Evolutionary conservation across 2,113 vertebrate species (phyloP).

Genomic region (Cynopterus brachyotis): DNA sequence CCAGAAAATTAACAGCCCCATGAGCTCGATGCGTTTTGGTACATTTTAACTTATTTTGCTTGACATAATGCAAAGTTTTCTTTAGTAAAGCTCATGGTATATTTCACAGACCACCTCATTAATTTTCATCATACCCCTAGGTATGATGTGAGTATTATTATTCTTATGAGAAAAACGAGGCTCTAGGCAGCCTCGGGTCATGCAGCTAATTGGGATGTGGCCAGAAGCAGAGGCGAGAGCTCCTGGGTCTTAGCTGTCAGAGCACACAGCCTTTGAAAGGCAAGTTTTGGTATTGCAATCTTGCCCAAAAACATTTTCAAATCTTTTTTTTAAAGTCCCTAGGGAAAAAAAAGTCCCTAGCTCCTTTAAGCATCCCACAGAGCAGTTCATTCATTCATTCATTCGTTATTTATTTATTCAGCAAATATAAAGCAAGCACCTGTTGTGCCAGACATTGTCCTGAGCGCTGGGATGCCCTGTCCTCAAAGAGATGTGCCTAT

Average conservation of each 20-base stretch:
- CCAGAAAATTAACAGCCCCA: neutral
- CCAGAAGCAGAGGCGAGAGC: neutral
- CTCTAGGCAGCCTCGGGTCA: neutral
- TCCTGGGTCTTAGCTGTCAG: neutral
- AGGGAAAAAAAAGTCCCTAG: neutral
- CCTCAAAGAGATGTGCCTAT: neutral
- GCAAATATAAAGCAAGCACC: neutral
- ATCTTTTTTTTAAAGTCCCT: neutral
- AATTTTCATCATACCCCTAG: neutral
- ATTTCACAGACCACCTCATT: neutral
- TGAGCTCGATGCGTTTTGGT: neutral
- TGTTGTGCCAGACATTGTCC: neutral
- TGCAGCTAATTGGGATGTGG: neutral
- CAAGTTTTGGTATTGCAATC: neutral
- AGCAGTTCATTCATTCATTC: neutral
- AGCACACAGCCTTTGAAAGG: neutral
- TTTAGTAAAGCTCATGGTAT: neutral
- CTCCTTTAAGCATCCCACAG: neutral
- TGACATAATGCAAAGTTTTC: neutral
- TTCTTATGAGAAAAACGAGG: neutral
- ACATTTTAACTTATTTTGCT: neutral
- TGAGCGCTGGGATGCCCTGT: neutral
- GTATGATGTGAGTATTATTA: neutral
- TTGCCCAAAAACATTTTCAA: neutral
- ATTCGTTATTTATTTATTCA: neutral